Base-by-base conservation (phyloP, 2,113 vertebrate genomes). In the Mobula birostris region DNA sequence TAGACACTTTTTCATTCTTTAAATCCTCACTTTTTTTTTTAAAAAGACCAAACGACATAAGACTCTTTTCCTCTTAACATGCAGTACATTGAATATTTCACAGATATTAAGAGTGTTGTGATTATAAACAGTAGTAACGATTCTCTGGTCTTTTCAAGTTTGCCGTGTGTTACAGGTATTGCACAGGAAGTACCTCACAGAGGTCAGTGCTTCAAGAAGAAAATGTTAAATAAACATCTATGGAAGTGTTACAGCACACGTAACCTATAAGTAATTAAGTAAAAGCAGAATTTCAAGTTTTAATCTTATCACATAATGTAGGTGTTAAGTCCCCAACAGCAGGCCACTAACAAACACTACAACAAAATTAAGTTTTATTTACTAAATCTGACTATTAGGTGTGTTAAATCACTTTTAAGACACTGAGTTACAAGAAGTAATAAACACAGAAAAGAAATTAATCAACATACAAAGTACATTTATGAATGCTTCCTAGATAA, bases 121-220 rank as follows among this genome's bases (percentile, higher is more conserved):
- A 93, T 72, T 93, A 94, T 29, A 66, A 94, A 92, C 94, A 95
- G 95, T 95, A 97, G 95, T 95, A 96, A 96, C 96, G 95, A 94
- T 96, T 95, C 97, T 96, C 94, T 94, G 95, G 96, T 97, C 96
- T 96, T 96, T 97, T 98, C 97, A 98, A 98, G 97, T 97, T 97
- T 97, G 96, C 96, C 96, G 96, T 96, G 96, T 97, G 95, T 96
- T 97, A 97, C 95, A 96, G 96, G 96, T 98, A 98, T 98, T 98
- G 98, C 98, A 98, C 97, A 97, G 96, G 97, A 97, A 97, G 96
- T 96, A 98, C 97, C 97, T 98, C 98, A 98, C 56, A 96, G 97
- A 98, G 98, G 97, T 97, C 97, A 97, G 96, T 97, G 96, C 96
- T 96, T 96, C 94, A 96, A 96, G 96, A 96, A 94, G 36, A 7